Conservation (phyloP, 2,888 invertebrate genomes). For the Brenthis hecate region DNA sequence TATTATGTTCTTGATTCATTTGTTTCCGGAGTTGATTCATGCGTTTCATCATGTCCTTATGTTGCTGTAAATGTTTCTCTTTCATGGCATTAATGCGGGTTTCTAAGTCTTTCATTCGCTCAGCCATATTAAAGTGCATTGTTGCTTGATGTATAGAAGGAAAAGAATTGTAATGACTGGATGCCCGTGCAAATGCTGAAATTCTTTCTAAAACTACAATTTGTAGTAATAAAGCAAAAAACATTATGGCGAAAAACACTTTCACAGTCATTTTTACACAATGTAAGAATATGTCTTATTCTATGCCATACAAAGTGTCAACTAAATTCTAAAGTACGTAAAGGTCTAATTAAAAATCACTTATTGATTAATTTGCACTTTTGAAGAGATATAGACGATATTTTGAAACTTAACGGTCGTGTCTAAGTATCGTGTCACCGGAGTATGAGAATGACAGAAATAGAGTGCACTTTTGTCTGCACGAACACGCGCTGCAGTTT, state of each 20-base stretch:
- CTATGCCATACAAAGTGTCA: neutral
- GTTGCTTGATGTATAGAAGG: neutral
- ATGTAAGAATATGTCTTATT: neutral
- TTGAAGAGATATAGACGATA: neutral
- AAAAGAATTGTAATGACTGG: neutral
- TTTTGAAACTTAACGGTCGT: too few species aligned
- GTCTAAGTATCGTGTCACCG: too few species aligned
- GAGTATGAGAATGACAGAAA: too few species aligned
- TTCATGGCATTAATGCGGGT: conserved; percentile 12
- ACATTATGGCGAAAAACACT: conserved; percentile 11
- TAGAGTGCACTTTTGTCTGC: too few species aligned
- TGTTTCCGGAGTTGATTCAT: neutral
- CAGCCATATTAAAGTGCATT: neutral
- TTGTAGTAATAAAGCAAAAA: conserved; percentile 7
- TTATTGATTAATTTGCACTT: neutral
- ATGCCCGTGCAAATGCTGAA: neutral
- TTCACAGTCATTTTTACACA: conserved; percentile 21
- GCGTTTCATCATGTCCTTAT: neutral
- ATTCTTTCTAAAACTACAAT: neutral
- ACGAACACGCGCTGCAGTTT: too few species aligned
- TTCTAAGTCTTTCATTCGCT: conserved; percentile 3
- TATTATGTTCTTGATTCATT: neutral
- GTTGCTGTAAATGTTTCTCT: conserved; percentile 16
- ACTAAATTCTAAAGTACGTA: conserved; percentile 11
- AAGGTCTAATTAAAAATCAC: conserved; percentile 12